Conservation (phyloP, 2,113 vertebrate species). For the Lethenteron camtschaticum region DNA sequence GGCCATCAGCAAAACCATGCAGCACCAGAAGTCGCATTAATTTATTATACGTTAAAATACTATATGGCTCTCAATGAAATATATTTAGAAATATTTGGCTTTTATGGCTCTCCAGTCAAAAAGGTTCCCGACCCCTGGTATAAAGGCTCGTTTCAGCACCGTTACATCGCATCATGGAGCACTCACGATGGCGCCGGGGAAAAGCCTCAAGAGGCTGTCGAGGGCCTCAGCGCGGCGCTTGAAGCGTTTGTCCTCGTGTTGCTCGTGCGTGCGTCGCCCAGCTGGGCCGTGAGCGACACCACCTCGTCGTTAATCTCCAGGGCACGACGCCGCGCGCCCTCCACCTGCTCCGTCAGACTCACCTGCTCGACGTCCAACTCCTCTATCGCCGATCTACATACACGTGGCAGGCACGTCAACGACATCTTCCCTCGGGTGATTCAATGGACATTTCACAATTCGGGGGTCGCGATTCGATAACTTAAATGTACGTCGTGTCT, state of each 20-base stretch:
- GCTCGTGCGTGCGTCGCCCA: slow-evolving; percentile 46
- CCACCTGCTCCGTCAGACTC: slow-evolving; percentile 27
- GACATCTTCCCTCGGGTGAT: no score
- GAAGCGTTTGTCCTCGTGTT: slow-evolving; percentile 41
- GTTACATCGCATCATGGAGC: not conserved
- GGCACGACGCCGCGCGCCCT: slow-evolving; percentile 21
- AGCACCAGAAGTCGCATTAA: no score
- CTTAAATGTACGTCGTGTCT: no score
- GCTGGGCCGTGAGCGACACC: slow-evolving; percentile 26
- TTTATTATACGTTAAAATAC: no score
- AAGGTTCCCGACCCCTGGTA: no score
- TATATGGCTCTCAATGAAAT: no score
- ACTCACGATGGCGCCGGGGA: slow-evolving; percentile 55
- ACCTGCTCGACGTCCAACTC: slow-evolving; percentile 32
- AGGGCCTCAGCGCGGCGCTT: slow-evolving; percentile 44
- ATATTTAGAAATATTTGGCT: no score
- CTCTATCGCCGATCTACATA: slow-evolving; percentile 28
- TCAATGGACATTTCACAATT: no score
- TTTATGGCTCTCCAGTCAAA: no score
- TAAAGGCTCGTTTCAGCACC: not conserved
- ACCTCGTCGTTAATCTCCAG: slow-evolving; percentile 44
- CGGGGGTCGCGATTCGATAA: no score
- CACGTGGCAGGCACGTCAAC: no score
- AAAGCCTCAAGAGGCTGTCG: slow-evolving; percentile 41
- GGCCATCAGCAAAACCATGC: no score